These are phyloP conservation scores for Venturia canescens DNA, from an alignment of 1,140 invertebrate genomes.

Conservation along the genomic window DNA sequence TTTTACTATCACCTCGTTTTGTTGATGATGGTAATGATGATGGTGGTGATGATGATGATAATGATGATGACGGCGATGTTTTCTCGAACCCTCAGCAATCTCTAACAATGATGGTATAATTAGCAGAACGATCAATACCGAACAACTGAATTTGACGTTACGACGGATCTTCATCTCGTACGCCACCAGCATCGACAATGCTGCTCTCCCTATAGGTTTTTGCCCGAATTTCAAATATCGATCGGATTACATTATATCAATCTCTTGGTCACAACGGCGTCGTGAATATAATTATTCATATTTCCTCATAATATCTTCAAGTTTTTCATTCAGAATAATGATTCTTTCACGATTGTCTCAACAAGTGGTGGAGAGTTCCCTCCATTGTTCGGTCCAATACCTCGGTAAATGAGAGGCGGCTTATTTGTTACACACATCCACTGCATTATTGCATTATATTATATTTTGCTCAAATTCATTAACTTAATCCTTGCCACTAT, in stretches of 20 bases:
- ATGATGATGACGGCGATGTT: too few relatives aligned
- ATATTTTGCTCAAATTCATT: background rate
- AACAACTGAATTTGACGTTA: conserved; percentile 32
- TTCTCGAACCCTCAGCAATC: conserved; percentile 31
- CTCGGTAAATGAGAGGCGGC: background rate
- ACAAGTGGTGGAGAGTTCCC: too few relatives aligned
- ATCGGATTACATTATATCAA: conserved; percentile 51
- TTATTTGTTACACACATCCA: background rate
- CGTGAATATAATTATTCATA: too few relatives aligned
- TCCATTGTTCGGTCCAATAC: background rate
- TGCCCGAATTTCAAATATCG: conserved; percentile 30
- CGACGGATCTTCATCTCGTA: conserved; percentile 48
- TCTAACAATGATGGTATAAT: conserved; percentile 39
- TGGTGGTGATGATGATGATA: too few relatives aligned
- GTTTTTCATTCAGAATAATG: background rate
- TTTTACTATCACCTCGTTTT: conserved; percentile 4
- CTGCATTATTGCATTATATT: too few relatives aligned
- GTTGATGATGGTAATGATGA: too few relatives aligned
- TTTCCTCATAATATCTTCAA: conserved; percentile 11
- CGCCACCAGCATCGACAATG: background rate
- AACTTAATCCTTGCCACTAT: background rate
- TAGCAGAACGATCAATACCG: conserved; percentile 42
- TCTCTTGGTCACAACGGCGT: conserved; percentile 1
- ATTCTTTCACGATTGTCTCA: background rate
- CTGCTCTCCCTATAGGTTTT: conserved; percentile 23